Conservation (phyloP, 2,797 vertebrate species). For the Choloepus didactylus region DNA sequence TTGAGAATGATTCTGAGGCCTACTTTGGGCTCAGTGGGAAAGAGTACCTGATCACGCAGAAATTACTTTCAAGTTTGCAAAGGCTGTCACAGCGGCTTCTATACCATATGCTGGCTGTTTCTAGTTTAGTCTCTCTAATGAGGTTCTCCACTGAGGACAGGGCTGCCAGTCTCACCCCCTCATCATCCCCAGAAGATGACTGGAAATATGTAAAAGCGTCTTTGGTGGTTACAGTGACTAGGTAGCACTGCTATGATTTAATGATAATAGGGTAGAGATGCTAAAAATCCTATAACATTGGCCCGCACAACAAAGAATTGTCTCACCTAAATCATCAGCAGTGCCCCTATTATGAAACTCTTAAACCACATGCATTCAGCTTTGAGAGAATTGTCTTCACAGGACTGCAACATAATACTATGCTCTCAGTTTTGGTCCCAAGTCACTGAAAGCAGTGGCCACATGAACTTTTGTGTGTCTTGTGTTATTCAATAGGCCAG, state of each 20-base stretch:
- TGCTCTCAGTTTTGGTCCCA: not conserved
- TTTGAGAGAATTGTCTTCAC: not conserved
- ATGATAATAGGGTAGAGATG: fast-evolving
- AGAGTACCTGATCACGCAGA: too few species aligned
- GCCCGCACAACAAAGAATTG: not conserved
- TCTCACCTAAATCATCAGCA: not conserved
- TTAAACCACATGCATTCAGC: too few species aligned
- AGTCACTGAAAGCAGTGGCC: not conserved
- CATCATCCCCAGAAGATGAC: not conserved
- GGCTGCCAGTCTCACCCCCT: too few species aligned
- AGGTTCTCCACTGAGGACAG: not conserved
- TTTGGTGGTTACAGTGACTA: not conserved
- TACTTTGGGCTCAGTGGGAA: not conserved
- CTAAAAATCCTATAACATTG: too few species aligned
- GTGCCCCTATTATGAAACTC: not conserved
- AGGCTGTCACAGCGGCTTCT: too few species aligned
- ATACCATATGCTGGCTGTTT: not conserved
- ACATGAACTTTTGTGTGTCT: fast-evolving
- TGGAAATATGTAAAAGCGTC: fast-evolving
- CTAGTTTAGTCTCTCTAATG: not conserved
- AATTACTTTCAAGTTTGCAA: not conserved
- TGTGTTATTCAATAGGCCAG: fast-evolving
- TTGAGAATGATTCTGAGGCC: not conserved
- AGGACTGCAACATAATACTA: not conserved
- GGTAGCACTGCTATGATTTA: not conserved